Conservation (phyloP, 2,797 vertebrate species). For the Hafferia zeledoni region DNA sequence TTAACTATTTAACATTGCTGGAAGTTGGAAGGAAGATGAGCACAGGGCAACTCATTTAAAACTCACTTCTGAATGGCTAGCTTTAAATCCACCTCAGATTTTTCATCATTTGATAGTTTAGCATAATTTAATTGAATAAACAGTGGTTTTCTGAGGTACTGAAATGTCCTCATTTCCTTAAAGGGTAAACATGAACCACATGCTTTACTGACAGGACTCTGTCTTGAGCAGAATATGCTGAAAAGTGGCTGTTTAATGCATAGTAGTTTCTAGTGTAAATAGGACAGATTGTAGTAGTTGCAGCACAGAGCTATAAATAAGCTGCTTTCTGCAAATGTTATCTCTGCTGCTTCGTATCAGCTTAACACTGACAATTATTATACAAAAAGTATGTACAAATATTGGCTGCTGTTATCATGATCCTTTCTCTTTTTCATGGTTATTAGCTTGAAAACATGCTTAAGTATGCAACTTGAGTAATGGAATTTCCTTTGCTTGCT, state of each 20-base stretch:
- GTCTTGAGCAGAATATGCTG: background rate
- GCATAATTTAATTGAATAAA: background rate
- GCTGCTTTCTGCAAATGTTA: conserved; percentile 29
- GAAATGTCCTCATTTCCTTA: background rate
- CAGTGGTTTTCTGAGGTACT: background rate
- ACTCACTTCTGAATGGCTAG: background rate
- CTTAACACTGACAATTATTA: background rate
- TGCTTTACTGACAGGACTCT: background rate
- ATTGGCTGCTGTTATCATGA: background rate
- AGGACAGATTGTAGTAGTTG: conserved; percentile 48
- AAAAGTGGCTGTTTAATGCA: background rate
- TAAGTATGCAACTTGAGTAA: background rate
- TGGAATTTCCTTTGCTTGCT: background rate
- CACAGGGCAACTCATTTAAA: background rate
- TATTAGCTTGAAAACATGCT: background rate
- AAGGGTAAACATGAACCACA: background rate
- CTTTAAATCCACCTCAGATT: background rate
- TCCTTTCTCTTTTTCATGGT: background rate
- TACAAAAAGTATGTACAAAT: background rate
- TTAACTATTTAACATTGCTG: background rate
- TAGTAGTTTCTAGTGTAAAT: background rate
- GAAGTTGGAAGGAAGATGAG: background rate
- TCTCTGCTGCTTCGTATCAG: background rate
- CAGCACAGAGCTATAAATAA: background rate
- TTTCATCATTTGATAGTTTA: background rate